A percentile compares a stretch with the other conserved stretches of the same genome.
Conservation (phyloP, 1,140 invertebrate species). For the Microplitis demolitor region DNA sequence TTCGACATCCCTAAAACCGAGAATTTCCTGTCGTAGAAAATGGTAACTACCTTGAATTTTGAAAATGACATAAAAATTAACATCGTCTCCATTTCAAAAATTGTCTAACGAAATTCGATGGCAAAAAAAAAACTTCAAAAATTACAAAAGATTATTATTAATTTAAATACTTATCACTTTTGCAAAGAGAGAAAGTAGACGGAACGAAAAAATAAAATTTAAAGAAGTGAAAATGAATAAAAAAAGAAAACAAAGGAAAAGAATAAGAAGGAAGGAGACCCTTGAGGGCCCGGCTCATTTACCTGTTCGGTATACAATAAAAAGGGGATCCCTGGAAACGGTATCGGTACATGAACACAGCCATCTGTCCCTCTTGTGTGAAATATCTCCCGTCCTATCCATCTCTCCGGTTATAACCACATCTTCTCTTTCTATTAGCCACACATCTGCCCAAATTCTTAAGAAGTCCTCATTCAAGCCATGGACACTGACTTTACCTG, state of each 20-base stretch:
- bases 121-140: no score
- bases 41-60: no score
- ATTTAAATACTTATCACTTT: neutral
- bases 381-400: neutral
- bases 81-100: no score
- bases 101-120: no score
- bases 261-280: constrained; percentile 2
- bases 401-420: neutral
- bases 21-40: no score
- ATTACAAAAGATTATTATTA: neutral
- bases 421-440: neutral
- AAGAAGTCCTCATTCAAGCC: constrained; percentile 43
- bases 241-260: neutral
- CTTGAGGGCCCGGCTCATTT: neutral
- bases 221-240: neutral
- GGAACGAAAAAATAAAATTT: neutral
- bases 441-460: constrained; percentile 49
- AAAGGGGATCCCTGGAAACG: constrained; percentile 10
- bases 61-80: no score
- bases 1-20: no score
- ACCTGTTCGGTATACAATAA: constrained; percentile 4
- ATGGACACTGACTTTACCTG: constrained; percentile 47
- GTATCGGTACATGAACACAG: neutral
- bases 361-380: constrained; percentile 11
- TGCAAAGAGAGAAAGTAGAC: neutral